Evolutionary conservation across 2,113 vertebrate genomes (phyloP), one percentile per base, ranked within the genome.

Genomic region (Brachypodius melanocephalos): DNA sequence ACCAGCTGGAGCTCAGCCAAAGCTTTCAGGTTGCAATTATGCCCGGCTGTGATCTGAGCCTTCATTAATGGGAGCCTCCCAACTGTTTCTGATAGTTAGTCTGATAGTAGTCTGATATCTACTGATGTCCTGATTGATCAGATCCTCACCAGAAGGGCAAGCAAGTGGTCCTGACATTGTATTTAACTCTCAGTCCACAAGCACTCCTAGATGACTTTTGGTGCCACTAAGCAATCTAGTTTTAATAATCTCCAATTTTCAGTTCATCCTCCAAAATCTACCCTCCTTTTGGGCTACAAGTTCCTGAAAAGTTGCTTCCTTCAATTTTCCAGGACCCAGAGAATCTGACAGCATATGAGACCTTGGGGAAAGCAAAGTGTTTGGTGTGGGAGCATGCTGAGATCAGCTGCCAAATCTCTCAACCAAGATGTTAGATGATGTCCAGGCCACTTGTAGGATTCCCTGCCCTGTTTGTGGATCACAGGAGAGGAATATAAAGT

Each of bases 1-100:
- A 94, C 90, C 96, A 96, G 79, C 51, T 91, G 92, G 85, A 88
- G 59, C 72, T 66, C 40, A 93, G 68, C 68, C 85, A 51, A 90
- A 83, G 11, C 17, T 49, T 54, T 79, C 31, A 54, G 13, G 32
- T 46, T 88, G 58, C 51, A 79, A 7, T 68, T 72, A 69, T 48
- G 25, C 24, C 2, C 1, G 34, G 26, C 49, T 73, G 1, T 31
- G 13, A 62, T 65, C 80, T 79, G 45, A 82, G 61, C 13, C 14
- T 83, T 34, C 5, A 0, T 61, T 66, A 79, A 62, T 36, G 34
- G 46, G 31, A 91, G n/a, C 45, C 26, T 82, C 36, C 52, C 19
- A 38, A 14, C 18, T 24, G 8, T 52, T 72, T 66, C 74, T 73
- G 21, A 1, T 58, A 49, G n/a, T n/a, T n/a, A n/a, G n/a, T n/a